Evolutionary conservation across 2,797 vertebrate species (phyloP).

Genomic region (Leuciscus waleckii): DNA sequence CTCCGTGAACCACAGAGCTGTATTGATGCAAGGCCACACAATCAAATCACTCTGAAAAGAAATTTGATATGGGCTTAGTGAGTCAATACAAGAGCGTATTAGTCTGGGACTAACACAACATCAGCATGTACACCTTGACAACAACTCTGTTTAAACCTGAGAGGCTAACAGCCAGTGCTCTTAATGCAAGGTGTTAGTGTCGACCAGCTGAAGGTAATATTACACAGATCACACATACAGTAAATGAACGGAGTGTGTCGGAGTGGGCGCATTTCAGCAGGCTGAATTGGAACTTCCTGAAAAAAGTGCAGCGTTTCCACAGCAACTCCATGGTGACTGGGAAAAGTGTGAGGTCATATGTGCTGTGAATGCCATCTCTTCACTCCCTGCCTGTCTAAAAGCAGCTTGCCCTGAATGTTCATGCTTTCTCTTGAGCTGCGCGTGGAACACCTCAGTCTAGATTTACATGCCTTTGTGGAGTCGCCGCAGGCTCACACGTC

Average conservation of each 20-base stretch:
- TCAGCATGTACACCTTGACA: constrained; percentile 10
- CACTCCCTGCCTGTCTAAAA: constrained; percentile 43
- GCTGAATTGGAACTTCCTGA: constrained; percentile 46
- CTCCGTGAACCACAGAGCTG: not conserved
- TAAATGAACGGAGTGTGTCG: constrained; percentile 25
- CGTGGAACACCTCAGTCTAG: not conserved
- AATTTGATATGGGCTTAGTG: constrained; percentile 23
- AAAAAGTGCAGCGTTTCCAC: constrained; percentile 70
- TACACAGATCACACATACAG: constrained; percentile 47
- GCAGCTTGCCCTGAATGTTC: constrained; percentile 15
- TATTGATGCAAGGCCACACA: constrained; percentile 14
- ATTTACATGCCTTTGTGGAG: constrained; percentile 16
- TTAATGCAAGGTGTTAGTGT: not conserved
- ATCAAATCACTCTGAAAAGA: constrained; percentile 17
- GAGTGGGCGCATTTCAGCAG: constrained; percentile 39
- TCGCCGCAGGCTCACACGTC: not conserved
- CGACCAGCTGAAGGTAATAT: constrained; percentile 4
- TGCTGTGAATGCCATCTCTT: constrained; percentile 41
- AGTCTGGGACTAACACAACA: constrained; percentile 22
- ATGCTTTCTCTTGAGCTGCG: not conserved
- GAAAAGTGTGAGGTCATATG: constrained; percentile 58
- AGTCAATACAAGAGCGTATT: constrained; percentile 20
- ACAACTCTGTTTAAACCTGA: not conserved
- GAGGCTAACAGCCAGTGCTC: not conserved
- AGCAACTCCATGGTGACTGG: constrained; percentile 75